Percentiles rank a stretch among this genome's conserved stretches.
These are phyloP conservation scores for Lates calcarifer DNA, from an alignment of 2,113 vertebrate species.

Conservation along the genomic window DNA sequence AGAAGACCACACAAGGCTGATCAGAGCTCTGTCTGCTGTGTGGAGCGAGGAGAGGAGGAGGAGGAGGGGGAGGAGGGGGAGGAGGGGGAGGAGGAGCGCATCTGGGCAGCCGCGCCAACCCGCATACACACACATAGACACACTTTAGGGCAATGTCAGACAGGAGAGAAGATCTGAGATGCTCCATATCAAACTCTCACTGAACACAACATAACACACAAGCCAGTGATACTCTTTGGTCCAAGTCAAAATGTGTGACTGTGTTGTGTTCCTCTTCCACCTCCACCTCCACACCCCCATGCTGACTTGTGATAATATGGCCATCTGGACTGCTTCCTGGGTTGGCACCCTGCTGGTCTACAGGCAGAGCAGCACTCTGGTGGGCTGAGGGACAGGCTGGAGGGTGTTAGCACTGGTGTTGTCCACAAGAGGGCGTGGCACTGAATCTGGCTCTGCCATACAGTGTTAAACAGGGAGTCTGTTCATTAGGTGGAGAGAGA, in stretches of 20 bases:
- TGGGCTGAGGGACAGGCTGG: conserved; percentile 63
- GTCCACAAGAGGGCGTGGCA: conserved; percentile 77
- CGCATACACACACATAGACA: conserved; percentile 30
- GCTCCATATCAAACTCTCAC: conserved; percentile 48
- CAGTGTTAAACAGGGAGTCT: conserved; percentile 77
- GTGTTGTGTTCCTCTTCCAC: conserved; percentile 60
- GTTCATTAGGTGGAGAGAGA: conserved; percentile 53
- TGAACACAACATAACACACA: conserved; percentile 56
- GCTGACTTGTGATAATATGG: conserved; percentile 60
- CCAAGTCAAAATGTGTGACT: conserved; percentile 68
- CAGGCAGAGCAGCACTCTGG: conserved; percentile 69
- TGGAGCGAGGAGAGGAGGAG: conserved; percentile 48
- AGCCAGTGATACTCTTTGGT: conserved; percentile 73
- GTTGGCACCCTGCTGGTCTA: conserved; percentile 74
- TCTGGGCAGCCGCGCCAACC: conserved; percentile 63
- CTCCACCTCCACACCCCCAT: no score
- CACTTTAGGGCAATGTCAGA: conserved; percentile 62
- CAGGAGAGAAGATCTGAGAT: conserved; percentile 64
- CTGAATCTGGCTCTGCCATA: conserved; percentile 75
- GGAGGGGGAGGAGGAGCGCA: conserved; percentile 65
- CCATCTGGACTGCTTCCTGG: conserved; percentile 75
- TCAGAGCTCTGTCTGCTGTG: conserved; percentile 76
- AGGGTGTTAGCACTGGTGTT: conserved; percentile 67
- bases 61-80: conserved; percentile 49
- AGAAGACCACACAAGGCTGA: conserved; percentile 85